Base-by-base conservation (phyloP, 2,888 invertebrate genomes). In the Rhamnusium bicolor region DNA sequence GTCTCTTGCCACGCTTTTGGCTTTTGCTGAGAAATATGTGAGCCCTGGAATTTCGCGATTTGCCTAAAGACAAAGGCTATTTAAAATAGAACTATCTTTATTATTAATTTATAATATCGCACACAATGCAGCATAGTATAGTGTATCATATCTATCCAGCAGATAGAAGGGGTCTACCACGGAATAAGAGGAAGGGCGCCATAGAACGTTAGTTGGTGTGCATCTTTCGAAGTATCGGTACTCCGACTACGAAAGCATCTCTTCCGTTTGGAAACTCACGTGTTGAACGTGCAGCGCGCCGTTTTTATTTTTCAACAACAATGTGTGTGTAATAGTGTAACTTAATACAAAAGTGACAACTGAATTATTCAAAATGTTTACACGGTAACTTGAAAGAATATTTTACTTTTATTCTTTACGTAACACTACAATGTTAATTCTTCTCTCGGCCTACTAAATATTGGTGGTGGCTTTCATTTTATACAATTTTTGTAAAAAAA, bases 141-240 rank as follows among this genome's bases (percentile, higher is more conserved):
- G 68, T 75, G 78, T 74, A 78, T 79, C 73, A 78, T 74, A 74
- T 74, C 71, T 74, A 76, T 74, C 61, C 69, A 70, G 67, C 60
- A 69, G 74, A 40, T 86, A 85, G 85, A 84, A 86, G 85, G 85
- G 85, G 86, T 83, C 85, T 80, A 83, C 81, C 82, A 82, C 81
- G 80, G 82, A 83, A 81, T 82, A 84, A 84, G 84, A 86, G 85
- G 85, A 85, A 84, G 84, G 82, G 82, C 79, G 79, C 76, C 69
- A 71, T 71, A 68, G 72, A 77, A 80, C 78, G 82, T 84, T 83
- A 84, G 85, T 84, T 82, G 83, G 71, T 77, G 81, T 77, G 80
- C 76, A 84, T 81, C 83, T 82, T 81, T 82, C 84, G 83, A 82
- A 81, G 81, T 80, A 79, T 84, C 83, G 83, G 81, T 82, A 82